These are phyloP conservation scores for Chalcis sispes DNA, from an alignment of 2,888 invertebrate species.

Conservation along the genomic window DNA sequence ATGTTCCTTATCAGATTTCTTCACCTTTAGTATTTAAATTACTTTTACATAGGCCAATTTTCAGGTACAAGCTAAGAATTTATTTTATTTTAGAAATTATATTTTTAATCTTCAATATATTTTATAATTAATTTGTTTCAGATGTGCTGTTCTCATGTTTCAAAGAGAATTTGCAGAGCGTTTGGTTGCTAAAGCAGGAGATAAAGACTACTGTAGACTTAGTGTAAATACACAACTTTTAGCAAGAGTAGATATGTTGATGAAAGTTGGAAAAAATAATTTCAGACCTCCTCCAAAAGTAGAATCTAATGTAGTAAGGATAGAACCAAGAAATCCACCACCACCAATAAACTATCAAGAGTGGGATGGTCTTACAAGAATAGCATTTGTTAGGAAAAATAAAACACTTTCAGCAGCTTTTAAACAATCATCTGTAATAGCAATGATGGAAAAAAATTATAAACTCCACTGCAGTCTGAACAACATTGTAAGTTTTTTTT, in stretches of 20 bases:
- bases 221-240: slow-evolving; percentile 97
- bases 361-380: slow-evolving; percentile 98
- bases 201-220: slow-evolving; percentile 96
- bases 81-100: neutral
- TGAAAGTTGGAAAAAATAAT: slow-evolving; percentile 99
- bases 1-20: slow-evolving; percentile 98
- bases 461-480: slow-evolving; percentile 90
- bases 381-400: slow-evolving; percentile 97
- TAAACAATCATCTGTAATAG: slow-evolving; percentile 89
- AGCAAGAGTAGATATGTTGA: slow-evolving; percentile 95
- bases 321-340: slow-evolving; percentile 98
- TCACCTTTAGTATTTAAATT: slow-evolving; percentile 97
- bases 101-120: too few relatives aligned
- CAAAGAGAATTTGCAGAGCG: slow-evolving; percentile 99
- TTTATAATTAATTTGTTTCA: slow-evolving; percentile 75
- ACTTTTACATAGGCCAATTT: slow-evolving; percentile 83
- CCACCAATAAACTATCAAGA: slow-evolving; percentile 97
- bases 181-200: slow-evolving; percentile 96
- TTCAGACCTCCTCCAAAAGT: slow-evolving; percentile 99
- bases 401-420: slow-evolving; percentile 95
- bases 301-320: slow-evolving; percentile 97
- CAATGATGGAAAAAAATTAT: slow-evolving; percentile 94
- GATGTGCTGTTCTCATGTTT: slow-evolving; percentile 99
- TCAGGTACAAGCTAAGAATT: slow-evolving; percentile 65
- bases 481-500: slow-evolving; percentile 81